phyloP scores from a whole-genome alignment of 1,140 invertebrate genomes.

The Drosophila seguyi region DNA sequence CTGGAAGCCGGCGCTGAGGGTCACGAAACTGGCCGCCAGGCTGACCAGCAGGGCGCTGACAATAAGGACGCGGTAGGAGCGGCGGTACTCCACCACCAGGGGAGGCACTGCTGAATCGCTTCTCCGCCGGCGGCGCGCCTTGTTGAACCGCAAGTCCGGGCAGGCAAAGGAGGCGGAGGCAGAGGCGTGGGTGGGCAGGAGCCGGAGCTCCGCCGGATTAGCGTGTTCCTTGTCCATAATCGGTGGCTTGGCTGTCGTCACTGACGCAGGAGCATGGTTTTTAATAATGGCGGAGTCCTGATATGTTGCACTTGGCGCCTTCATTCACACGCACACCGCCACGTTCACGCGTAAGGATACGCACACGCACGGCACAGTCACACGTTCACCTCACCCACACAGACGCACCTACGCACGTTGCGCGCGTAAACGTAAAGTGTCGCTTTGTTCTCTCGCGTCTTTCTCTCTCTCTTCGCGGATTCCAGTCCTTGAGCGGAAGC shows the following conservation, averaged over 20 bases:
- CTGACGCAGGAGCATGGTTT: conserved; percentile 53
- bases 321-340: conserved; percentile 60
- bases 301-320: conserved; percentile 79
- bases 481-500: conserved; percentile 76
- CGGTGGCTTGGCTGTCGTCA: conserved; percentile 58
- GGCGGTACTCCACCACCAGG: conserved; percentile 61
- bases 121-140: conserved; percentile 71
- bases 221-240: conserved; percentile 50
- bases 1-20: conserved; percentile 87
- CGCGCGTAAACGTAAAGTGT: conserved; percentile 81
- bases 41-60: conserved; percentile 71
- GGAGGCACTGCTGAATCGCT: conserved; percentile 17
- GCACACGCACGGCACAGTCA: conserved; percentile 23
- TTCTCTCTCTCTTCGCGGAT: conserved; percentile 50
- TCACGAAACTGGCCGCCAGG: conserved; percentile 66
- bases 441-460: conserved; percentile 36
- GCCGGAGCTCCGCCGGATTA: conserved; percentile 34
- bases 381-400: conserved; percentile 31
- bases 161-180: conserved; percentile 43
- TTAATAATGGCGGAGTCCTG: conserved; percentile 27
- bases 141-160: conserved; percentile 68
- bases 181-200: conserved; percentile 34
- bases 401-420: conserved; percentile 60
- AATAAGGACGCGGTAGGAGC: conserved; percentile 72
- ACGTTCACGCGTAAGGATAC: conserved; percentile 26